Base-by-base conservation (phyloP, 2,797 vertebrate species). In the Neolamprologus multifasciatus region DNA sequence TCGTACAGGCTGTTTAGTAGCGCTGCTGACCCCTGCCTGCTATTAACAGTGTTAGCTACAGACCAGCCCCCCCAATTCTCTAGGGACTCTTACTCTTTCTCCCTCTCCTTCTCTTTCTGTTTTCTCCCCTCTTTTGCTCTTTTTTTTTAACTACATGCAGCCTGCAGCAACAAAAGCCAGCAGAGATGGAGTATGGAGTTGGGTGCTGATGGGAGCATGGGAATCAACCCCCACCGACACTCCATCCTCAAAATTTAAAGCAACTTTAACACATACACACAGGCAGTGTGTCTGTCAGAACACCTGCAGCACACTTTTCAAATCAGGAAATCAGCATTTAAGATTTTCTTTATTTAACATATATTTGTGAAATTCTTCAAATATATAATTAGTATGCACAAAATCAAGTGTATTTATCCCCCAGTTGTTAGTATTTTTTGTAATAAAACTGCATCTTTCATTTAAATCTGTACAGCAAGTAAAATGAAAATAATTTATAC, bases 1-100 rank as follows among this genome's bases (percentile, higher is more conserved):
- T 98, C 97, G 97, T 97, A 97, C 98, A 99, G 98, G 97, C 98
- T 99, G 98, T 99, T 98, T 98, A 98, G 98, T 97, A 97, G 97
- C 96, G 96, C 97, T 96, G 96, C 96, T 99, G 98, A 98, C 98
- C 98, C 98, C 96, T 96, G 96, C 96, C 91, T 95, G 97, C 98
- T 98, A 98, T 98, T 99, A 98, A 98, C 97, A 97, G 97, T 96
- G 97, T 98, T 98, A 96, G 94, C 96, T 92, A 91, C 91, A 92
- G 90, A 94, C 93, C 69, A 74, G 23, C 40, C 87, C 91, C 86
- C 91, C 85, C 90, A 96, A 96, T 97, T 96, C 97, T 96, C 96
- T 77, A 92, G 98, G 97, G 97, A 98, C 96, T 88, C 86, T 95
- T 95, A 92, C 94, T 92, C 95, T 94, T 93, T 95, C 92, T 94